phyloP scores from a whole-genome alignment of 53 echinoderm and acorn worm species.

The Patiria pectinifera region DNA sequence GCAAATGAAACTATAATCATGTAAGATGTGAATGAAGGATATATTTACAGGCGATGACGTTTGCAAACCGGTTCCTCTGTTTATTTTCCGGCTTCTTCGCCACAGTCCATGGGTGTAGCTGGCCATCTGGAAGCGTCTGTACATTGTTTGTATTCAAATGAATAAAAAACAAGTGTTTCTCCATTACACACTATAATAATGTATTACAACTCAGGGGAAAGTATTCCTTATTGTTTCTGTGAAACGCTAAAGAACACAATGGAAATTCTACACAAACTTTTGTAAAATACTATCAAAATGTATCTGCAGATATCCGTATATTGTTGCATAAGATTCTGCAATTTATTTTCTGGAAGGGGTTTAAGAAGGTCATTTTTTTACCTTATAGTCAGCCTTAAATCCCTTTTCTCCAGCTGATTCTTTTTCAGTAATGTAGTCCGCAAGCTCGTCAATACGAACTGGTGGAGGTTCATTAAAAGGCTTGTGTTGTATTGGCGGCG shows the following conservation, averaged over 20 bases:
- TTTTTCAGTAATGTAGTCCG: slow-evolving; percentile 71
- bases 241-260: too few species aligned
- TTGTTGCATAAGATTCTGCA: too few species aligned
- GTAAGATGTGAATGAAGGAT: background rate
- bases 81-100: slow-evolving; percentile 59
- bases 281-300: too few species aligned
- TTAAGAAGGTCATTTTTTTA: background rate
- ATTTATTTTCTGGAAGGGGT: too few species aligned
- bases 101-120: slow-evolving; percentile 66
- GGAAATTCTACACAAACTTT: too few species aligned
- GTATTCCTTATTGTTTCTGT: too few species aligned
- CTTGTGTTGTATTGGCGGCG: too few species aligned
- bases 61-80: slow-evolving; percentile 66
- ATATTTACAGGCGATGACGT: slow-evolving; percentile 67
- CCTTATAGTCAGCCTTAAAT: slow-evolving; percentile 77
- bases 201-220: too few species aligned
- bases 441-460: slow-evolving; percentile 64
- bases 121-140: slow-evolving; percentile 30
- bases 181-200: too few species aligned
- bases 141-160: background rate
- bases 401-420: slow-evolving; percentile 52
- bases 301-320: too few species aligned
- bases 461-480: background rate
- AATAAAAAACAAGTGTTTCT: too few species aligned
- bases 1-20: too few species aligned